phyloP scores from a whole-genome alignment of 2,888 invertebrate species.

The Tachina fera region DNA sequence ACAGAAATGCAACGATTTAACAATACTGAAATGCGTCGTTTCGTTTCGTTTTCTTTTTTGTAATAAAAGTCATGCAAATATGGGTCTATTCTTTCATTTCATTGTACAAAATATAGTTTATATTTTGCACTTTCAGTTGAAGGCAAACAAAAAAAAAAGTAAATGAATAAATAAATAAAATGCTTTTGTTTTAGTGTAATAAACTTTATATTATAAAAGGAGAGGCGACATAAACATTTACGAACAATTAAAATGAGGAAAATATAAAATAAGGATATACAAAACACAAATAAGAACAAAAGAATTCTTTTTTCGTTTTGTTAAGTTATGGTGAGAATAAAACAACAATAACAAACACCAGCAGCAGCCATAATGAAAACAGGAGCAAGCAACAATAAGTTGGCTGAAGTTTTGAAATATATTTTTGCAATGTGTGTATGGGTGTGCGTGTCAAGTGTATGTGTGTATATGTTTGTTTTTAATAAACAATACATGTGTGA shows the following conservation, averaged over 20 bases:
- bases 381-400: constrained; percentile 2
- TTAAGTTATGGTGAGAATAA: constrained; percentile 11
- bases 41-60: constrained; percentile 1
- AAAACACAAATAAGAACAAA: constrained; percentile 47
- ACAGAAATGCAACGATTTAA: constrained; percentile 33
- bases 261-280: constrained; percentile 49
- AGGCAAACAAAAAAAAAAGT: constrained; percentile 5
- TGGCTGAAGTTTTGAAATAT: constrained; percentile 18
- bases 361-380: neutral
- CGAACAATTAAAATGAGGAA: constrained; percentile 57
- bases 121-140: constrained; percentile 33
- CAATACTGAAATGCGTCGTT: constrained; percentile 11
- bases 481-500: neutral
- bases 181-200: constrained; percentile 55
- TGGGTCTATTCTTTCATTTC: constrained; percentile 15
- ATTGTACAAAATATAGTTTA: constrained; percentile 13
- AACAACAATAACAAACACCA: constrained; percentile 9
- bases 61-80: constrained; percentile 37
- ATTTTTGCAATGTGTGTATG: neutral
- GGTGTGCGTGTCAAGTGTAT: neutral
- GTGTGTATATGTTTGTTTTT: neutral
- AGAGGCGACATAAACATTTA: constrained; percentile 63
- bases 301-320: constrained; percentile 36
- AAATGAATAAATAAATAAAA: constrained; percentile 1
- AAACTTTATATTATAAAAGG: constrained; percentile 40